Evolutionary conservation across 2,797 vertebrate genomes (phyloP), one percentile per base, ranked within the genome.

Genomic region (Sebastes aleutianus): DNA sequence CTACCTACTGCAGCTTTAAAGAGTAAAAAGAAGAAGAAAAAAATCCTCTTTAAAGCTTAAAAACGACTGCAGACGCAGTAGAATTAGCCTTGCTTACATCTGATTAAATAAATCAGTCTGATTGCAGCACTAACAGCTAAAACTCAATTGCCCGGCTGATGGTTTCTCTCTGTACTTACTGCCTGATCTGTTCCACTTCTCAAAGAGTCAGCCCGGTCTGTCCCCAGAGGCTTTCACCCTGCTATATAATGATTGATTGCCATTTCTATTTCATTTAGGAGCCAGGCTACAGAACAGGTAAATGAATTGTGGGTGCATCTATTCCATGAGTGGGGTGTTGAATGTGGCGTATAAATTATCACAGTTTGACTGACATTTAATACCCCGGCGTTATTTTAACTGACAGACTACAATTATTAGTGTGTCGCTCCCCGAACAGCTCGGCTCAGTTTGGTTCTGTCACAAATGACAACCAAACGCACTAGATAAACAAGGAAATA

Each of bases 321-420:
- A 74, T 81, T 87, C 71, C 67, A 14, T 74, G 71, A 74, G 78
- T 57, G 16, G 34, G 80, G 39, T 67, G 70, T 75, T 87, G 79
- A 88, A 88, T 84, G 54, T 8, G 4, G 8, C 7, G 16, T 76
- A 78, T 89, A 83, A 83, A 89, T 91, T 70, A 89, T 74, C 72
- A 58, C 80, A 70, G 71, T 86, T 85, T 91, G 89, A 92, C 78
- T 94, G 92, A 86, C 88, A 85, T 92, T 89, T 90, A 91, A 92
- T 89, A 83, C 39, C 36, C 70, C 4, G 5, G 56, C 80, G 84
- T 91, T 80, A 80, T 84, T 86, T 85, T 76, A 83, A 80, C 71
- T 78, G 87, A 89, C 88, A 89, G 65, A 56, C 56, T 7, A 54
- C 32, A 82, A 67, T 87, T 89, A 86, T 89, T 71, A 47, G 4